Conservation (phyloP, 2,888 invertebrate genomes). For the Trypoxylon attenuatum region DNA sequence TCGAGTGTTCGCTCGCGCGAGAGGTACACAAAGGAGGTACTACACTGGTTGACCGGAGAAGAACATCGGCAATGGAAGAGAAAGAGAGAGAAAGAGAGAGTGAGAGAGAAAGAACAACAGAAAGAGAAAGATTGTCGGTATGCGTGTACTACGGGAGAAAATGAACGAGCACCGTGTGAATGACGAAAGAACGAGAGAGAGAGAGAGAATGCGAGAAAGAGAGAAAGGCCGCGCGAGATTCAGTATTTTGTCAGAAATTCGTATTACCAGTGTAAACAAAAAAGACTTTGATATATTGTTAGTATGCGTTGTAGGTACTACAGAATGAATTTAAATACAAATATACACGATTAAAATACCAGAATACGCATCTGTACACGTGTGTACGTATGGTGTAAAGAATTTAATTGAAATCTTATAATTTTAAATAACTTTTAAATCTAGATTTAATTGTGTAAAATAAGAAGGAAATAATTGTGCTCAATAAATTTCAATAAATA, state of each 20-base stretch:
- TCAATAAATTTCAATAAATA: conserved; percentile 70
- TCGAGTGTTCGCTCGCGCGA: conserved; percentile 2
- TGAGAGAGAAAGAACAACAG: background rate
- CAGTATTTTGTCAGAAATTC: conserved; percentile 66
- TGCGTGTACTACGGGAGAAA: background rate
- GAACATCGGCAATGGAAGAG: background rate
- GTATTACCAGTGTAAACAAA: conserved; percentile 56
- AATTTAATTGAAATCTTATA: conserved; percentile 60
- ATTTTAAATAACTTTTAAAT: conserved; percentile 64
- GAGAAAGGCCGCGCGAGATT: conserved; percentile 42
- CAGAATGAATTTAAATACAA: conserved; percentile 57
- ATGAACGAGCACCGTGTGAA: conserved; percentile 1
- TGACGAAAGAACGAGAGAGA: background rate
- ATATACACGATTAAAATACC: conserved; percentile 50
- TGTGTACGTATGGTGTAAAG: conserved; percentile 39
- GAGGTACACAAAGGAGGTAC: background rate
- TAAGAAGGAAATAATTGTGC: conserved; percentile 65
- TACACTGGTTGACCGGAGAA: background rate
- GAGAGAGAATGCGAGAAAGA: conserved; percentile 13
- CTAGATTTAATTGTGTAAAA: conserved; percentile 65
- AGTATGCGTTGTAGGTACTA: conserved; percentile 55
- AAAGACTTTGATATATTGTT: conserved; percentile 59
- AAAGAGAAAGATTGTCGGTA: background rate
- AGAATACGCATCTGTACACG: conserved; percentile 52
- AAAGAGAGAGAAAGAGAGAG: background rate